A percentile compares a stretch with the other conserved stretches of the same genome.
These are phyloP conservation scores for Hyposoter didymator DNA, from an alignment of 2,888 invertebrate genomes.

Conservation along the genomic window DNA sequence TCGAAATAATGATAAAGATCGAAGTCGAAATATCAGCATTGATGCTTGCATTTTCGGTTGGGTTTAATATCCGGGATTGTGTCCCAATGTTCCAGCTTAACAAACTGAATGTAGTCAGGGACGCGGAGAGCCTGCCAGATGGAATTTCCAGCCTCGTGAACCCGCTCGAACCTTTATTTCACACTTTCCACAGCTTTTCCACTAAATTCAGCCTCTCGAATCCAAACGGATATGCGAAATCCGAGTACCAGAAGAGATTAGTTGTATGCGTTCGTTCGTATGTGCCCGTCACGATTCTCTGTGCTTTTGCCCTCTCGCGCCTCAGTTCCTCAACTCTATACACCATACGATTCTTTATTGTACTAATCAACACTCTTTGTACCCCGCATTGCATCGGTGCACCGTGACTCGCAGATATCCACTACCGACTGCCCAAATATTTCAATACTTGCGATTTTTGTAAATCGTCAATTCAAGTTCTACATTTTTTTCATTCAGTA, in stretches of 20 bases:
- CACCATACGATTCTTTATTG: constrained; percentile 72
- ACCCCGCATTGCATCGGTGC: neutral
- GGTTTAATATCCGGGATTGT: constrained; percentile 14
- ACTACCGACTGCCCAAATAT: neutral
- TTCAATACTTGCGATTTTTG: neutral
- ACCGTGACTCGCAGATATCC: neutral
- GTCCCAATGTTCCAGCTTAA: neutral
- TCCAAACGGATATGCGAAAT: neutral
- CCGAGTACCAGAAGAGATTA: neutral
- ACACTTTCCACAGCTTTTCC: constrained; percentile 42
- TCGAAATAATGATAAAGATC: neutral
- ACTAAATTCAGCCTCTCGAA: constrained; percentile 3
- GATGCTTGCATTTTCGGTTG: neutral
- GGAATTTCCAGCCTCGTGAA: constrained; percentile 45
- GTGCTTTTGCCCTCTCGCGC: constrained; percentile 22
- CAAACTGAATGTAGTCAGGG: neutral
- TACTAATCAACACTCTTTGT: constrained; percentile 78
- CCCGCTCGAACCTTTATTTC: constrained; percentile 44
- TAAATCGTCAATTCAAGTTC: neutral
- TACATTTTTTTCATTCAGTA: neutral
- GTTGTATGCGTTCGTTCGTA: neutral
- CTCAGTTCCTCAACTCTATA: constrained; percentile 36
- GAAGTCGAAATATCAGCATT: neutral
- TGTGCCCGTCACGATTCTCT: neutral
- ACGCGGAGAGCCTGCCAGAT: constrained; percentile 3